phyloP scores from a whole-genome alignment of 2,888 invertebrate species.

The Bugulina stolonifera region DNA sequence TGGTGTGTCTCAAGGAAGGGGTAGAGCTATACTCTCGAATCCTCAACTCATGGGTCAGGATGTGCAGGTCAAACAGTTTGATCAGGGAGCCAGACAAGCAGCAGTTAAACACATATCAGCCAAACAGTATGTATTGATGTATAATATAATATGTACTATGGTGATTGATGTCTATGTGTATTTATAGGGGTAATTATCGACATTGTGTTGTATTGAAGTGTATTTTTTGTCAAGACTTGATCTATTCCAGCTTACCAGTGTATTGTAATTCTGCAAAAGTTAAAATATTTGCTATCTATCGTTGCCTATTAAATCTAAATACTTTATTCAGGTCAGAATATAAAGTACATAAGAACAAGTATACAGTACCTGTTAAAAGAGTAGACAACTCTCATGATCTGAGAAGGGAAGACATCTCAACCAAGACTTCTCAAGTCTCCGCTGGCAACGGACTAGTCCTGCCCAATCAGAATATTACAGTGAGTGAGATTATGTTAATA shows the following conservation, averaged over 20 bases:
- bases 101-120: not conserved
- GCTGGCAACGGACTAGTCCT: not conserved
- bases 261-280: no score
- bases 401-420: not conserved
- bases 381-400: not conserved
- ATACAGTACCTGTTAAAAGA: conserved; percentile 10
- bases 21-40: not conserved
- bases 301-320: no score
- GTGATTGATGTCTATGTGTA: no score
- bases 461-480: not conserved
- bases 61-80: conserved; percentile 8
- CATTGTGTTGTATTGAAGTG: no score
- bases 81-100: not conserved
- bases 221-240: no score
- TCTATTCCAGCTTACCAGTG: no score
- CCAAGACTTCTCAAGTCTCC: not conserved
- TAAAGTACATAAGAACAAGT: not conserved
- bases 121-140: conserved; percentile 16
- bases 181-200: no score
- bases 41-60: conserved; percentile 16
- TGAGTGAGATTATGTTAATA: no score
- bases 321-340: not conserved
- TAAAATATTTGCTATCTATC: no score
- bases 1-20: not conserved
- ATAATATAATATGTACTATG: no score